Base-by-base conservation (phyloP, 2,797 vertebrate genomes). In the Adrianichthys oophorus region DNA sequence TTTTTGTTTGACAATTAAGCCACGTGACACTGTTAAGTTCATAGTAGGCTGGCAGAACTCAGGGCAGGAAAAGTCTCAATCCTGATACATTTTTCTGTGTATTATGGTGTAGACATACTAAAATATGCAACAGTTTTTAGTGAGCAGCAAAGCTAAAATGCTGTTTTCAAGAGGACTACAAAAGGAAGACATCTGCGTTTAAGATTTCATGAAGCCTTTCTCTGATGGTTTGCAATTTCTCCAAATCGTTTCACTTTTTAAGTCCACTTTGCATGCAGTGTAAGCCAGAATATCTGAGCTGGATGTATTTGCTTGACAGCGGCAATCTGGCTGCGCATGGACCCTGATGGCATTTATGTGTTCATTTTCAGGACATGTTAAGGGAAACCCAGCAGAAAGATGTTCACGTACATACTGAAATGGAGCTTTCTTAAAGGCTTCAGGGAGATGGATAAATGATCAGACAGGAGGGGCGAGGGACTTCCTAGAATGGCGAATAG, bases 271-370 rank as follows among this genome's bases (percentile, higher is more conserved):
- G 6, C 58, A 61, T 88, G 65, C 45, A 18, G 78, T 37, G 10
- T 68, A 70, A 83, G 74, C n/a, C 61, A 82, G 70, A 74, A 66
- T 45, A 68, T 83, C 82, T 70, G 65, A 24, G 68, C 59, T 62
- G 72, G 79, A 70, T 69, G 62, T 78, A 72, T 81, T 80, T 56
- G 53, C 67, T 76, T 85, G 82, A 89, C 72, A 73, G 74, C 70
- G 75, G 61, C 71, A 79, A 79, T 86, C 75, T 72, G 77, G 67
- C 48, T 77, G 74, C 43, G 76, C 80, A 79, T 79, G 79, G 70
- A 67, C 72, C 75, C 73, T 90, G 89, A 93, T 92, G 86, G 86
- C 85, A 84, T 92, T 90, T 86, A 61, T 86, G 77, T 92, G 86
- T 91, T 90, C 73, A 69, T 84, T 83, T 90, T 90, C 89, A 89